These are phyloP conservation scores for Melitaea athalia DNA, from an alignment of 2,888 invertebrate genomes.

Conservation along the genomic window DNA sequence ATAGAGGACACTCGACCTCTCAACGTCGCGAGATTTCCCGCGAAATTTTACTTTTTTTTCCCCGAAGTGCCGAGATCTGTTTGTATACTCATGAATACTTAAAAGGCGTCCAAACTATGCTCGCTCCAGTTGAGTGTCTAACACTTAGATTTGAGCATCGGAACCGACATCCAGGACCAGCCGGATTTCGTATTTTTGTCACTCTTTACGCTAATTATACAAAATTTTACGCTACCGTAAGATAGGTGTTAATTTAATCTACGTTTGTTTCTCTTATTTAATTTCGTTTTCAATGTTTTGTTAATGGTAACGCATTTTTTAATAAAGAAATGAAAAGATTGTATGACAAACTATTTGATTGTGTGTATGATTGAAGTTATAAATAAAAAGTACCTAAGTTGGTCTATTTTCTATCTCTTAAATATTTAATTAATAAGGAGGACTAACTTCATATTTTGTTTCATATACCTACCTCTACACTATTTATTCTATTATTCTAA, in stretches of 20 bases:
- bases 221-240: too few species aligned
- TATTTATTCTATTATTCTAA: not conserved
- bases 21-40: constrained; percentile 65
- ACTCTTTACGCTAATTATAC: not conserved
- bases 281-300: not conserved
- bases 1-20: constrained; percentile 76
- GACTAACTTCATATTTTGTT: not conserved
- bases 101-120: constrained; percentile 39
- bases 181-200: not conserved
- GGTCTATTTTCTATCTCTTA: not conserved
- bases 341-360: not conserved
- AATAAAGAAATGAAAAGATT: too few species aligned
- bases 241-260: too few species aligned
- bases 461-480: not conserved
- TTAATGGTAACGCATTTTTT: not conserved
- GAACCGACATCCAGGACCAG: not conserved
- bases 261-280: not conserved
- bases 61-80: constrained; percentile 39
- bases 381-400: not conserved
- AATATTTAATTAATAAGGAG: not conserved
- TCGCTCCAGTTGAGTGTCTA: constrained; percentile 29
- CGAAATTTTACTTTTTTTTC: constrained; percentile 53
- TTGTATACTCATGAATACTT: constrained; percentile 36
- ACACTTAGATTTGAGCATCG: constrained; percentile 30
- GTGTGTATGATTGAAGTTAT: not conserved